These are phyloP conservation scores for Intellagama lesueurii DNA, from an alignment of 2,797 vertebrate genomes.

Conservation along the genomic window DNA sequence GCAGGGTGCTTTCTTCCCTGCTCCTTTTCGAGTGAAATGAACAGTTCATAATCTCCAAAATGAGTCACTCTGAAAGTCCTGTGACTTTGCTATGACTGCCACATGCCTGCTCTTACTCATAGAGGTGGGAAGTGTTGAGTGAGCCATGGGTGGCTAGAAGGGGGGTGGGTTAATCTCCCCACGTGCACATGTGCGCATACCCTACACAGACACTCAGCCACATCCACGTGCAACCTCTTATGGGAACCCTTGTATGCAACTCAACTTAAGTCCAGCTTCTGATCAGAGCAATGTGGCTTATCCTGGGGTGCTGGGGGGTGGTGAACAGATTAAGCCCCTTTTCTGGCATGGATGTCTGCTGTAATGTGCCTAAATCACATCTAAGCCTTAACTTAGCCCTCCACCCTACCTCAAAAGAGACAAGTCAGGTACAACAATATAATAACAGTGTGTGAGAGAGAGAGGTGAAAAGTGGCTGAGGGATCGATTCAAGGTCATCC, in stretches of 20 bases:
- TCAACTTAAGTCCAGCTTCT: conserved; percentile 55
- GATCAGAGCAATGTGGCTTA: conserved; percentile 39
- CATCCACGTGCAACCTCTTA: not conserved
- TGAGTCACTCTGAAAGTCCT: not conserved
- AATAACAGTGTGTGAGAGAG: not conserved
- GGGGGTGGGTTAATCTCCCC: not conserved
- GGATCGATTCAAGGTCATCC: not conserved
- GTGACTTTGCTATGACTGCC: conserved; percentile 23
- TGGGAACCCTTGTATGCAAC: conserved; percentile 47
- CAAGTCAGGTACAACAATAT: conserved; percentile 46
- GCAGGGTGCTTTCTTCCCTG: not conserved
- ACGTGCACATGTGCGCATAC: conserved; percentile 29
- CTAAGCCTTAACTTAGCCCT: conserved; percentile 49
- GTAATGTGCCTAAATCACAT: conserved; percentile 62
- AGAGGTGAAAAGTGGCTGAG: not conserved
- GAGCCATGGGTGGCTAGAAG: too few relatives aligned
- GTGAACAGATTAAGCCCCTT: not conserved
- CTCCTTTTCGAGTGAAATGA: conserved; percentile 1
- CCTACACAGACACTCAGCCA: conserved; percentile 25
- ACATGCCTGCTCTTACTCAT: not conserved
- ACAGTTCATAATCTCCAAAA: not conserved
- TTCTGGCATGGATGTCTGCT: conserved; percentile 47
- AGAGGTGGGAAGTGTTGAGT: not conserved
- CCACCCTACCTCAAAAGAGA: conserved; percentile 30
- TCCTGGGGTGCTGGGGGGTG: conserved; percentile 20